phyloP scores from a whole-genome alignment of 1,140 invertebrate genomes.

The Hyles vespertilio region DNA sequence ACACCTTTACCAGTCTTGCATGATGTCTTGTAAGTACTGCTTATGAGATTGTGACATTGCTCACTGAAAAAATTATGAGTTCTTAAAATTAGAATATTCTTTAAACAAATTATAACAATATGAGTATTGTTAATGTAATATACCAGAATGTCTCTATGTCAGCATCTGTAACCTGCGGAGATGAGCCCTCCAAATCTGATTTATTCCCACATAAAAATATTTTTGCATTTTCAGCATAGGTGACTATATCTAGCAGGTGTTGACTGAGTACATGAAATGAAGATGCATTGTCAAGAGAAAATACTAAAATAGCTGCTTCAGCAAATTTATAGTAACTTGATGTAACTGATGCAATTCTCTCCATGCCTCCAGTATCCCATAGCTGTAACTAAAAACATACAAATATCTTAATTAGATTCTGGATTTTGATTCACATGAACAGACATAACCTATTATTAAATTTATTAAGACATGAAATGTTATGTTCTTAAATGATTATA shows the following conservation, averaged over 20 bases:
- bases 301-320: conserved; percentile 92
- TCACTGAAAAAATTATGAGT: conserved; percentile 78
- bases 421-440: too few species aligned
- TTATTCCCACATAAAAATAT: conserved; percentile 96
- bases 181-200: conserved; percentile 84
- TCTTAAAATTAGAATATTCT: conserved; percentile 12
- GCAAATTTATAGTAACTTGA: conserved; percentile 96
- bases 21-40: conserved; percentile 91
- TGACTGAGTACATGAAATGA: conserved; percentile 95
- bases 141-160: conserved; percentile 95
- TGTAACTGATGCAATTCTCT: conserved; percentile 94
- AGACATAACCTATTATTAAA: too few species aligned
- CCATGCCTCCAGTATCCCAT: conserved; percentile 97
- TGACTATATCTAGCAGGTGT: conserved; percentile 92
- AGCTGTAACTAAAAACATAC: conserved; percentile 82
- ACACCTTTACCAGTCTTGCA: conserved; percentile 92
- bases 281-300: conserved; percentile 91
- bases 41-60: conserved; percentile 94
- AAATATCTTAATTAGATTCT: too few species aligned
- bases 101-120: conserved; percentile 12
- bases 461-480: too few species aligned
- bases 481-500: too few species aligned
- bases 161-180: conserved; percentile 87
- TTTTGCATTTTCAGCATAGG: conserved; percentile 94
- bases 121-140: conserved; percentile 16